phyloP scores from a whole-genome alignment of 2,888 invertebrate species.

The Chrysina gloriosa region DNA sequence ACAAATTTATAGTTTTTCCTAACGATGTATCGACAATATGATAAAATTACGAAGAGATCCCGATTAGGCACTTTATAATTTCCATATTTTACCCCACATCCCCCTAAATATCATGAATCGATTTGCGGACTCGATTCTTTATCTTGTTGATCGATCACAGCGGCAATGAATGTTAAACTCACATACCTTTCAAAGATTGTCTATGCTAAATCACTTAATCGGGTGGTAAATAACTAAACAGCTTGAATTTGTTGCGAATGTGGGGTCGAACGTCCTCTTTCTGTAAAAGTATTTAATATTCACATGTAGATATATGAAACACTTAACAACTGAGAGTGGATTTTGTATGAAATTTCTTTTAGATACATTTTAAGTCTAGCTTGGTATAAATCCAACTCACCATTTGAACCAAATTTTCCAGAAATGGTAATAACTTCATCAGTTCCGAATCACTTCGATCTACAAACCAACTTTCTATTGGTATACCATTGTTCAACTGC shows the following conservation, averaged over 20 bases:
- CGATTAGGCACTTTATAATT: conserved; percentile 55
- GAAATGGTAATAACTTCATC: conserved; percentile 90
- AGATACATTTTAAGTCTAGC: background rate
- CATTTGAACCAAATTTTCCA: conserved; percentile 85
- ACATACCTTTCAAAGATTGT: conserved; percentile 48
- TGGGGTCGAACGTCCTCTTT: conserved; percentile 93
- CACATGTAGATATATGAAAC: conserved; percentile 2
- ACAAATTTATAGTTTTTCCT: conserved; percentile 21
- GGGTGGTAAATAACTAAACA: conserved; percentile 89
- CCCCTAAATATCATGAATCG: conserved; percentile 11
- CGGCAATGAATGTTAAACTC: conserved; percentile 35
- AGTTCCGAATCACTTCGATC: conserved; percentile 90
- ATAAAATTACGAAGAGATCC: conserved; percentile 44
- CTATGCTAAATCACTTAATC: conserved; percentile 69
- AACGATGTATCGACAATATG: conserved; percentile 25
- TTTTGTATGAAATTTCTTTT: background rate
- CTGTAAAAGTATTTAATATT: conserved; percentile 67
- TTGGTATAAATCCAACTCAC: conserved; percentile 67
- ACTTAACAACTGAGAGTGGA: background rate
- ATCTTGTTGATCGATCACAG: conserved; percentile 58
- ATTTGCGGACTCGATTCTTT: background rate
- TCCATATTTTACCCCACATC: conserved; percentile 24
- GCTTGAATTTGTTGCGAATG: conserved; percentile 89
- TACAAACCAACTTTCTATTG: conserved; percentile 97
- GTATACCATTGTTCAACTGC: conserved; percentile 93